Conservation (phyloP, 2,888 invertebrate genomes). For the Leptinotarsa rubiginosa region DNA sequence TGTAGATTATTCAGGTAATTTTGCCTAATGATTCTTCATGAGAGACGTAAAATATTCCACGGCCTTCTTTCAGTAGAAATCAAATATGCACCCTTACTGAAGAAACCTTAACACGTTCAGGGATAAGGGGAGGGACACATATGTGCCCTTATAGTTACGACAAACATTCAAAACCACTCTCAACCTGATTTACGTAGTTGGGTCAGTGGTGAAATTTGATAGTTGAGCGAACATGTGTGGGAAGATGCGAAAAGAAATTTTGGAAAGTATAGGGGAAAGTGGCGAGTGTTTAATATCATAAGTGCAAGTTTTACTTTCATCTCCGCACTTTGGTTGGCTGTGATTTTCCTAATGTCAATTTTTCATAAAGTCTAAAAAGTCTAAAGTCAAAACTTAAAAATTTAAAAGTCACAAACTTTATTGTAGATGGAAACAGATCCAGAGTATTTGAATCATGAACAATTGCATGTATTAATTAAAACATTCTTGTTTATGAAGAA, state of each 20-base stretch:
- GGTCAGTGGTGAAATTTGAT: conserved; percentile 63
- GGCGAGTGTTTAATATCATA: background rate
- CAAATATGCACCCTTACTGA: conserved; percentile 32
- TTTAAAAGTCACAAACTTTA: too few relatives aligned
- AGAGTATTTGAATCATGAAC: too few relatives aligned
- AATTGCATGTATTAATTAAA: too few relatives aligned
- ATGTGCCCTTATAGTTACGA: conserved; percentile 24
- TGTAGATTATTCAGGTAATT: too few relatives aligned
- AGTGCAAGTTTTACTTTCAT: too few relatives aligned
- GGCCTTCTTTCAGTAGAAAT: conserved; percentile 5
- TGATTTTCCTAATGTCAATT: too few relatives aligned
- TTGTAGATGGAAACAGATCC: too few relatives aligned
- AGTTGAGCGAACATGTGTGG: conserved; percentile 57
- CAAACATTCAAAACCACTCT: conserved; percentile 42
- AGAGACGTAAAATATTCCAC: background rate
- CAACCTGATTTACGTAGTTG: conserved; percentile 61
- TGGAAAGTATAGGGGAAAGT: conserved; percentile 21
- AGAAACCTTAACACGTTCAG: conserved; percentile 12
- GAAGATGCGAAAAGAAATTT: conserved; percentile 30
- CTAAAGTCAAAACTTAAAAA: too few relatives aligned
- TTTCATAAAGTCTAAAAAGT: too few relatives aligned
- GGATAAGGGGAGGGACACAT: conserved; percentile 19
- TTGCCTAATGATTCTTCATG: too few relatives aligned
- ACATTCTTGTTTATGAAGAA: too few relatives aligned
- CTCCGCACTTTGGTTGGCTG: too few relatives aligned